Evolutionary conservation across 2,113 vertebrate genomes (phyloP), one percentile per base, ranked within the genome.

Genomic region (Anarhynchus alexandrinus): DNA sequence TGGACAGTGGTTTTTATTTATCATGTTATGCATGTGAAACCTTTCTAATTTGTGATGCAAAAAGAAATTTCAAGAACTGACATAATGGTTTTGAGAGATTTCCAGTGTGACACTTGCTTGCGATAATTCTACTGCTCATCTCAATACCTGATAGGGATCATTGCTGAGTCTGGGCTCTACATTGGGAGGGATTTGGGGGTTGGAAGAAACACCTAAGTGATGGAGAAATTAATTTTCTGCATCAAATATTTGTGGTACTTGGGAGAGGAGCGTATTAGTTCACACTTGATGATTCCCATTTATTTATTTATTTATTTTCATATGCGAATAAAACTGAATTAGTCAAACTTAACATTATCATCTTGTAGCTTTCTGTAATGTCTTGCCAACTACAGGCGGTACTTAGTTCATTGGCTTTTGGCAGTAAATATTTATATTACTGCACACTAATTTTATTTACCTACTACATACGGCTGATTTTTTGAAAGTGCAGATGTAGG

Each of bases 61-160:
- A 88, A 85, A 43, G 12, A 38, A 74, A 64, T 87, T 87, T 85
- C 11, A 43, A 85, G 66, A 54, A 15, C 30, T 74, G 51, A 49
- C 25, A 5, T 18, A 70, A 61, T 78, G 17, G 49, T 18, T 61
- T 3, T 1, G 32, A 25, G 59, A 61, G 4, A 51, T 67, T 82
- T 67, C 10, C 51, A 23, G 30, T 40, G 34, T 54, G 51, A 78
- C 2, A 17, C 4, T 74, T 80, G 25, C 34, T 79, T 65, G 30
- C 3, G 15, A 9, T 43, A 76, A 54, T 67, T 71, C 11, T 16
- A 29, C 29, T 62, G 36, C 3, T 45, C 67, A 40, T 74, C 21
- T 16, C 3, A 1, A 3, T 40, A 15, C 4, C 18, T 16, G 9
- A 42, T 5, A 70, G 12, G 15, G 2, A 58, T 74, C 16, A 12